Evolutionary conservation across 2,888 invertebrate species (phyloP).

Genomic region (Acrobasis repandana): DNA sequence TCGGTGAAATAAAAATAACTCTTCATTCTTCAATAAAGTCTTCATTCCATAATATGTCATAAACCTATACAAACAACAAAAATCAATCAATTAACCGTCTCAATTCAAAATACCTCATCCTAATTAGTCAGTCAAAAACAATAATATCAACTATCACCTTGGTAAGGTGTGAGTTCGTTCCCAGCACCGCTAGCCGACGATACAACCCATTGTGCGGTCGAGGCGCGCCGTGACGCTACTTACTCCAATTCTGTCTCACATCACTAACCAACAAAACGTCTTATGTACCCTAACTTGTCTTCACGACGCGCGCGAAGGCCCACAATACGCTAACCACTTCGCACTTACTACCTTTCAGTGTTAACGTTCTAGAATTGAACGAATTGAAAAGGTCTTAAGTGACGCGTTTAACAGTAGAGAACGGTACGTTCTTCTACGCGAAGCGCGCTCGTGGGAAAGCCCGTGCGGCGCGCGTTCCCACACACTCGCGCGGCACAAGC

Average conservation of each 20-base stretch:
- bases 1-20: background rate
- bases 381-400: conserved; percentile 59
- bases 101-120: conserved; percentile 50
- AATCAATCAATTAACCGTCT: conserved; percentile 17
- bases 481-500: conserved; percentile 82
- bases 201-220: conserved; percentile 79
- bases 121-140: conserved; percentile 75
- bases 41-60: background rate
- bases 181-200: conserved; percentile 78
- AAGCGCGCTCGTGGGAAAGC: conserved; percentile 77
- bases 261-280: conserved; percentile 58
- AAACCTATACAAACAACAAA: conserved; percentile 29
- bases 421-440: conserved; percentile 60
- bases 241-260: conserved; percentile 79
- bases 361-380: conserved; percentile 31
- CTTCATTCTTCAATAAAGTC: background rate
- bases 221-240: conserved; percentile 81
- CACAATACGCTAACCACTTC: conserved; percentile 40
- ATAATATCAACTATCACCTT: conserved; percentile 72
- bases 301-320: conserved; percentile 45
- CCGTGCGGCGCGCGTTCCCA: conserved; percentile 83
- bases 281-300: conserved; percentile 53
- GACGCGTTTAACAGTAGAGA: conserved; percentile 41
- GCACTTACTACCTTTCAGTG: conserved; percentile 55
- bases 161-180: conserved; percentile 74